Conservation (phyloP, 2,113 vertebrate species). For the Pandion haliaetus region DNA sequence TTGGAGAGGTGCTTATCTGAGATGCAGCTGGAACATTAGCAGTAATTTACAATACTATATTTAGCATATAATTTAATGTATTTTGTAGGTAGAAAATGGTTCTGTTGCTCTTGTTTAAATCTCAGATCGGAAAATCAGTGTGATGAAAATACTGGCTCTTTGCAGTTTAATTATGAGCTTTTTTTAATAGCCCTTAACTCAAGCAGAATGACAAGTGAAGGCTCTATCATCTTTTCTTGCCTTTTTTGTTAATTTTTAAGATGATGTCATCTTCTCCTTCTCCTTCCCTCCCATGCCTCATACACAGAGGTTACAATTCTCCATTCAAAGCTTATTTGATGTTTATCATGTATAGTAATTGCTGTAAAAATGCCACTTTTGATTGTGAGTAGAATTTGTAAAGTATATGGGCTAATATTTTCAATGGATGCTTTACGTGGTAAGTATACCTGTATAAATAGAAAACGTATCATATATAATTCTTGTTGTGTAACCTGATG, state of each 20-base stretch:
- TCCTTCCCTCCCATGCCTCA: not conserved
- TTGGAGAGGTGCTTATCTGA: not conserved
- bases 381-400: not conserved
- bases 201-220: not conserved
- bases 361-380: not conserved
- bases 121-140: not conserved
- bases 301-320: not conserved
- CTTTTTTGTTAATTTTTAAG: not conserved
- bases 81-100: not conserved
- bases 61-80: not conserved
- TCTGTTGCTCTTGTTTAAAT: not conserved
- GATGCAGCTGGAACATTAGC: not conserved
- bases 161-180: not conserved
- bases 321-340: not conserved
- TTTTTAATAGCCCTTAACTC: not conserved
- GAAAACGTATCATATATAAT: not conserved
- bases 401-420: not conserved
- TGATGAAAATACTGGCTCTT: not conserved
- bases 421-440: not conserved
- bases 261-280: rapidly evolving
- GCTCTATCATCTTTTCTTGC: not conserved
- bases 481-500: not conserved
- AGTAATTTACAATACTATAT: not conserved
- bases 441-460: not conserved
- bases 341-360: not conserved